Base-by-base conservation (phyloP, 2,888 invertebrate genomes). In the Eristalinus sepulchralis region DNA sequence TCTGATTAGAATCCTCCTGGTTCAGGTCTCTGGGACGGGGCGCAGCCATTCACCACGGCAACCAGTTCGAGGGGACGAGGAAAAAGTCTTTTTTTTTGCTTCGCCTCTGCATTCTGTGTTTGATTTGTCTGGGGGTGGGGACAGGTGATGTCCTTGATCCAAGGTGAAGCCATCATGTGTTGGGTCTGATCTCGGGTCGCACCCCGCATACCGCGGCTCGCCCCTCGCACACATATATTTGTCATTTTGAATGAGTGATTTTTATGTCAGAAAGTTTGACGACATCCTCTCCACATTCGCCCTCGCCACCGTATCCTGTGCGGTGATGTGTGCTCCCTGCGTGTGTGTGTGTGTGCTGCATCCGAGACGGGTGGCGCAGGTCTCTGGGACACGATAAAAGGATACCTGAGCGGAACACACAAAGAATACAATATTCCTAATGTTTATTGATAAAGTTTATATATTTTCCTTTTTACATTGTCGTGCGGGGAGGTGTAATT, bases 221-320 rank as follows among this genome's bases (percentile, higher is more conserved):
- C n/a, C 53, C 36, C 11, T n/a, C 36, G 63, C n/a, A 24, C 36
- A 63, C 22, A 47, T 63, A 78, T 86, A 79, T 86, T 83, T 83
- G 83, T 86, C 85, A 85, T 85, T 82, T 64, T 82, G 83, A 75
- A 75, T 86, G 83, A 86, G 86, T 85, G 86, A 86, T 83, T 86
- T 86, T 86, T 83, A 78, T 83, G 78, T 78, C 86, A 83, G 75
- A 83, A 83, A 86, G 83, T 86, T 86, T 86, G 86, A 75, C 83
- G 83, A 79, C 24, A 57, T 57, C 13, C 66, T 75, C 62, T 17
- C 4, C 24, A 24, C 13, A 11, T 53, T 27, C 76, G 39, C 66
- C 59, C 24, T 22, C 31, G 68, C 17, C 13, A 24, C 4, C 33
- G 59, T 59, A 60, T 53, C 27, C 62, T 47, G 47, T 47, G 47